Evolutionary conservation across 2,888 invertebrate genomes (phyloP).

Genomic region (Diarsia dahlii): DNA sequence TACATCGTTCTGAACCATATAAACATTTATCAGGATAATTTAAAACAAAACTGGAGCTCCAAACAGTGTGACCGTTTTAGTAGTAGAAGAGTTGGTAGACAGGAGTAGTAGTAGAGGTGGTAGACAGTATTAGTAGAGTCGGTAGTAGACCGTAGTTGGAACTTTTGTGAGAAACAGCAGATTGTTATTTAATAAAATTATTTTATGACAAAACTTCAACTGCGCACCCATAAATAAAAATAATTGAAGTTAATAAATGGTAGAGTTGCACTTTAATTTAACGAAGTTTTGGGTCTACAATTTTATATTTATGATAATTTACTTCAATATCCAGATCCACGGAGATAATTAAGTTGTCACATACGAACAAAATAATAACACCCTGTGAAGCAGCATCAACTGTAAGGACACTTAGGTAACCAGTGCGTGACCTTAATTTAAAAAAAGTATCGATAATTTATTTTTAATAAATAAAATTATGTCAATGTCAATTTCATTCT

Average conservation of each 20-base stretch:
- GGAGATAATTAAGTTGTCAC: slow-evolving; percentile 7
- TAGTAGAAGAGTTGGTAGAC: neutral
- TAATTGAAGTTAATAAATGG: neutral
- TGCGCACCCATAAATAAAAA: neutral
- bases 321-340: neutral
- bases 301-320: slow-evolving; percentile 1
- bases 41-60: too few relatives aligned
- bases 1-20: neutral
- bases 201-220: neutral
- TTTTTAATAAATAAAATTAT: slow-evolving; percentile 6
- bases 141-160: neutral
- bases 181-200: neutral
- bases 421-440: slow-evolving; percentile 46
- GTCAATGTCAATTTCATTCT: slow-evolving; percentile 6
- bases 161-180: neutral
- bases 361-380: slow-evolving; percentile 36
- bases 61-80: neutral
- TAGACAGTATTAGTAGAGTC: too few relatives aligned
- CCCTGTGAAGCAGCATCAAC: slow-evolving; percentile 13
- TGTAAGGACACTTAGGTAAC: slow-evolving; percentile 58
- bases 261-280: neutral
- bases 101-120: too few relatives aligned
- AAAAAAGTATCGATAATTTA: slow-evolving; percentile 37
- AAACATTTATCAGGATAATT: neutral
- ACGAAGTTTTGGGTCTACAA: neutral